Evolutionary conservation across 2,113 vertebrate species (phyloP), one percentile per base, ranked within the genome.

Genomic region (Paratilapia polleni): DNA sequence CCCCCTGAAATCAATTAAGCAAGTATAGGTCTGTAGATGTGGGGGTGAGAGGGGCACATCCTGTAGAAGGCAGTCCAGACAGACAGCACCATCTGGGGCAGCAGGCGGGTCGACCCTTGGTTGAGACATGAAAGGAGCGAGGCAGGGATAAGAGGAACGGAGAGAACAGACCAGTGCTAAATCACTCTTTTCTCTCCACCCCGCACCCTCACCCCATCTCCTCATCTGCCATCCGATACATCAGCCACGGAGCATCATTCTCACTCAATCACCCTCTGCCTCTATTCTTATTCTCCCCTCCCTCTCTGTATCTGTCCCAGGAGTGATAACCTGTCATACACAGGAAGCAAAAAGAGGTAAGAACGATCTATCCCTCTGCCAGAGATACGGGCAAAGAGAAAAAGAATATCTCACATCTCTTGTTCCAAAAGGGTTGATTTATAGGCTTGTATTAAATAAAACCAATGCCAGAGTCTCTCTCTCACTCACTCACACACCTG

Each of bases 11-110:
- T 98, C 96, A 98, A 97, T 98, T 97, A 92, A 78, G 58, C 24
- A 73, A 91, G 91, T 91, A 86, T 84, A 94, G 87, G 88, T 62
- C 89, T 94, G 89, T 78, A 80, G 87, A 73, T 66, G 80, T 84
- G 87, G 79, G 85, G 91, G 84, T 79, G 70, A 86, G 92, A 95
- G 90, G 93, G 93, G 91, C 91, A 94, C 95, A 96, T 97, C 96
- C 96, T 96, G 92, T 95, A 90, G 76, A 93, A 73, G 88, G 96
- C 92, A 79, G 92, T 81, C 4, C 92, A 57, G 96, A 98, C 93
- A 96, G 97, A 98, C 97, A 97, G 95, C 96, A 97, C 94, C 96
- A 98, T 97, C 97, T 98, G 97, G 93, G 94, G 95, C 90, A 89
- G 92, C 92, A 85, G 93, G 76, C 87, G 15, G 38, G 57, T 92